These are phyloP conservation scores for Ptychochromis oligacanthus DNA, from an alignment of 2,113 vertebrate species.

Conservation along the genomic window DNA sequence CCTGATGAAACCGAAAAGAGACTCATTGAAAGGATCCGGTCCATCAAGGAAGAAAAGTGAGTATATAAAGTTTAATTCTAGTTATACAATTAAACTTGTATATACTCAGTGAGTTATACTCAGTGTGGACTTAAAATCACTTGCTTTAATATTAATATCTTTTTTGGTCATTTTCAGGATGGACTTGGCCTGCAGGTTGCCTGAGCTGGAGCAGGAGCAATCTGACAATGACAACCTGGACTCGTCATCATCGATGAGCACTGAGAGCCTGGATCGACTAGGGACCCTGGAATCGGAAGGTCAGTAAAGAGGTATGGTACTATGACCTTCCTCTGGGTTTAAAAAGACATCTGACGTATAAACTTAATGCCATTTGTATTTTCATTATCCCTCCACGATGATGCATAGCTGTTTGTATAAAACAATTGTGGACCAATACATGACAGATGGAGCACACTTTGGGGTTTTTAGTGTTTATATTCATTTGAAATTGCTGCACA, in stretches of 20 bases:
- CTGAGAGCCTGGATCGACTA: slow-evolving; percentile 85
- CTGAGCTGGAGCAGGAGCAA: slow-evolving; percentile 88
- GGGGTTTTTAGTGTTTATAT: too few species aligned
- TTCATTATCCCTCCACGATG: not conserved
- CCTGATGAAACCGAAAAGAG: slow-evolving; percentile 80
- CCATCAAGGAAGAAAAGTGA: slow-evolving; percentile 95
- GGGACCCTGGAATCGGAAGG: slow-evolving; percentile 83
- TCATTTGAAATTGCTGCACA: too few species aligned
- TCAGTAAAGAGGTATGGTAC: slow-evolving; percentile 89
- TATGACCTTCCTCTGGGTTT: slow-evolving; percentile 45
- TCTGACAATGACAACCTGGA: slow-evolving; percentile 91
- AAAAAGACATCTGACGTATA: not conserved
- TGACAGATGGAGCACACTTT: too few species aligned
- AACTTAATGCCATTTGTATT: not conserved
- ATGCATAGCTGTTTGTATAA: too few species aligned
- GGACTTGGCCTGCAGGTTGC: slow-evolving; percentile 88
- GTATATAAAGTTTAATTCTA: not conserved
- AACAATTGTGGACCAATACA: too few species aligned
- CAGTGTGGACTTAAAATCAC: not conserved
- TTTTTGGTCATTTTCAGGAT: slow-evolving; percentile 76
- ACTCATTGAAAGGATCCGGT: slow-evolving; percentile 88
- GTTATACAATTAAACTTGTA: too few species aligned
- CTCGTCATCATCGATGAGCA: slow-evolving; percentile 85
- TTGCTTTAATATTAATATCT: not conserved
- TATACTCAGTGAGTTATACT: too few species aligned